Percentiles rank a stretch among this genome's conserved stretches.
Conservation (phyloP, 2,888 invertebrate species). For the Eutolmus rufibarbis region DNA sequence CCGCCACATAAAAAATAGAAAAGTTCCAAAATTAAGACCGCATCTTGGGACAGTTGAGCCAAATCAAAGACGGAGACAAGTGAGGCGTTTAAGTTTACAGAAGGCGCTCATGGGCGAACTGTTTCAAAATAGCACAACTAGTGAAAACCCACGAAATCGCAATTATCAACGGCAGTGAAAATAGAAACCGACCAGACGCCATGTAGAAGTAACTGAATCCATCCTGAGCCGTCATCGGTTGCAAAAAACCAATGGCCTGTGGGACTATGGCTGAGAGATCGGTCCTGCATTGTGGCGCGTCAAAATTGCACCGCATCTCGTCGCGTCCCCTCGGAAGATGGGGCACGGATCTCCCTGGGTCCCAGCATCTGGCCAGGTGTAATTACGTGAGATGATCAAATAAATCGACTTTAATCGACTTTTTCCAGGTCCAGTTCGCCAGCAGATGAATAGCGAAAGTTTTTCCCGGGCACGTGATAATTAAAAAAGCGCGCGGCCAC, state of each 20-base stretch:
- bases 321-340: neutral
- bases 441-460: slow-evolving; percentile 24
- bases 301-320: neutral
- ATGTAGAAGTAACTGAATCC: neutral
- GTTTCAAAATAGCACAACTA: slow-evolving; percentile 21
- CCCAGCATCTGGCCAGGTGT: neutral
- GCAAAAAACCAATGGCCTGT: neutral
- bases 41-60: slow-evolving; percentile 15
- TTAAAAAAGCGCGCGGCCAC: neutral
- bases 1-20: neutral
- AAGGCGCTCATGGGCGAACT: slow-evolving; percentile 22
- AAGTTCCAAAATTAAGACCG: slow-evolving; percentile 14
- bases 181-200: slow-evolving; percentile 27
- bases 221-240: neutral
- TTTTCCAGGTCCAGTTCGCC: neutral
- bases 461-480: slow-evolving; percentile 15
- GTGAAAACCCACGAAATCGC: slow-evolving; percentile 24
- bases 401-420: slow-evolving; percentile 7
- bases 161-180: slow-evolving; percentile 29
- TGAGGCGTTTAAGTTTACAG: slow-evolving; percentile 5
- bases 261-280: neutral
- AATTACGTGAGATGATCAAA: neutral
- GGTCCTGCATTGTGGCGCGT: neutral
- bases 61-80: slow-evolving; percentile 25
- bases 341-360: neutral